Percentiles rank a stretch among this genome's conserved stretches.
Evolutionary conservation across 2,113 vertebrate genomes (phyloP).

Genomic region (Myiozetetes cayanensis): DNA sequence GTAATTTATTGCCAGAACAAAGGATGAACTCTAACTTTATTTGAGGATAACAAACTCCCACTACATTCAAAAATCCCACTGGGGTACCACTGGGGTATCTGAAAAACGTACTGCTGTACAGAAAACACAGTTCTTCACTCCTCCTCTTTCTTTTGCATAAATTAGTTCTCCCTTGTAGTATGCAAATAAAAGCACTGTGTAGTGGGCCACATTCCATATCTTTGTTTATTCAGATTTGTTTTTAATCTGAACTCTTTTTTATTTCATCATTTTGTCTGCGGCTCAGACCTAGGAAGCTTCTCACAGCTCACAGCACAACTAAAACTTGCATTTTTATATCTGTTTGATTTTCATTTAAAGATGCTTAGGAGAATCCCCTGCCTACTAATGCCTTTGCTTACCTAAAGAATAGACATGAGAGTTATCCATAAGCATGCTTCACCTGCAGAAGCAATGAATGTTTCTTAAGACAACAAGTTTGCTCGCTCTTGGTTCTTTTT

Average conservation of each 20-base stretch:
- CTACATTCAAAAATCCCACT: neutral
- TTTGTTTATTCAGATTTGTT: neutral
- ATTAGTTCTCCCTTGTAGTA: constrained; percentile 23
- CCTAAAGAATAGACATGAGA: neutral
- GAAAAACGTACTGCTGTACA: neutral
- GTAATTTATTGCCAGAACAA: constrained; percentile 4
- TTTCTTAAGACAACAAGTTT: neutral
- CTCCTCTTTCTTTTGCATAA: constrained; percentile 3
- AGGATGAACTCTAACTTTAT: neutral
- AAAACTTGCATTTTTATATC: neutral
- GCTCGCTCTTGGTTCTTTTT: neutral
- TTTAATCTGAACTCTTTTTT: neutral
- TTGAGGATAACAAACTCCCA: neutral
- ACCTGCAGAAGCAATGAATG: neutral
- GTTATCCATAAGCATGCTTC: neutral
- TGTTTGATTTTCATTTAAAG: neutral
- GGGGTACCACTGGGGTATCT: neutral
- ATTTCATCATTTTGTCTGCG: neutral
- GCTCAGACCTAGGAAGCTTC: neutral
- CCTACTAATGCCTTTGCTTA: neutral
- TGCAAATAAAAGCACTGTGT: constrained; percentile 12
- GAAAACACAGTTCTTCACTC: neutral
- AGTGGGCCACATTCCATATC: neutral
- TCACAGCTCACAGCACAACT: neutral
- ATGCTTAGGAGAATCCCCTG: neutral